Evolutionary conservation across 2,888 invertebrate species (phyloP).

Genomic region (Mesorhabditis belari): DNA sequence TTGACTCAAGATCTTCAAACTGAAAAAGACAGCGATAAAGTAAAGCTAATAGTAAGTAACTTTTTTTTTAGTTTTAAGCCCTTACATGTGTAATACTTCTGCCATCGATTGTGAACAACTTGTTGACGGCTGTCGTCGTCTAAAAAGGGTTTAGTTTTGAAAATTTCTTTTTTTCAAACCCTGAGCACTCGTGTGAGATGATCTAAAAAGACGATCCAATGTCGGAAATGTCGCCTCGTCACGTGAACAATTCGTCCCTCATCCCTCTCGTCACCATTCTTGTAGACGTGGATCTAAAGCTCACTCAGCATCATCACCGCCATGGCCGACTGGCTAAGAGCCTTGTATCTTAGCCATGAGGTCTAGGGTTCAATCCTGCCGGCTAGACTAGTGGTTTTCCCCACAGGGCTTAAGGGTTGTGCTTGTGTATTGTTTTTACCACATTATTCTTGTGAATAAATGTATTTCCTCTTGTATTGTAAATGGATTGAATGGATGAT

Average conservation of each 20-base stretch:
- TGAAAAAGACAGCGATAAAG: constrained; percentile 5
- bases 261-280: constrained; percentile 38
- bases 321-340: too few species aligned
- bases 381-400: too few species aligned
- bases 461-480: too few species aligned
- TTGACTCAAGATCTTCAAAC: constrained; percentile 31
- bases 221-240: constrained; percentile 35
- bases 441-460: too few species aligned
- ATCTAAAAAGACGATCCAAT: constrained; percentile 42
- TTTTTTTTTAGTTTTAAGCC: not conserved
- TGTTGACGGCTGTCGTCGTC: constrained; percentile 4
- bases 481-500: too few species aligned
- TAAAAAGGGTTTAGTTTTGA: not conserved
- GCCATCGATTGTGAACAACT: constrained; percentile 5
- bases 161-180: not conserved
- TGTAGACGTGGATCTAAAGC: constrained; percentile 34
- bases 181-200: constrained; percentile 22
- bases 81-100: constrained; percentile 3
- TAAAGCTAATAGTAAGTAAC: not conserved
- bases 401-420: too few species aligned
- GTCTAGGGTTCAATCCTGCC: too few species aligned
- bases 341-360: too few species aligned
- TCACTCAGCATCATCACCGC: too few species aligned
- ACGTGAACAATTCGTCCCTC: constrained; percentile 30
- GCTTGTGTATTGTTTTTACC: too few species aligned